Evolutionary conservation across 2,888 invertebrate genomes (phyloP).

Genomic region (Capitulum mitella): DNA sequence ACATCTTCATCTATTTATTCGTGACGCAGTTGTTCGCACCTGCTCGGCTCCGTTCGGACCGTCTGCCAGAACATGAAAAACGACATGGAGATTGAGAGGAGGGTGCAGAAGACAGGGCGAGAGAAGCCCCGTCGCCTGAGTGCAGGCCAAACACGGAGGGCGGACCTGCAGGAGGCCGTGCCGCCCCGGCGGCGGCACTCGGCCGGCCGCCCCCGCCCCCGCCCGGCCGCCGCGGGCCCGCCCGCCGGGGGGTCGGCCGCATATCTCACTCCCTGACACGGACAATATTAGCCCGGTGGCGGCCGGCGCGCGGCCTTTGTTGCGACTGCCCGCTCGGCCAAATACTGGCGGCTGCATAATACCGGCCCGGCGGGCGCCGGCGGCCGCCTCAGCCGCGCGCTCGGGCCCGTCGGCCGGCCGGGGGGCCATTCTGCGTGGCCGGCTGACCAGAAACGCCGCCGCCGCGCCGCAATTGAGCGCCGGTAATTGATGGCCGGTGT

Average conservation of each 20-base stretch:
- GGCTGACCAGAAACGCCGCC: background rate
- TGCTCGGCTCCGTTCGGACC: too few relatives aligned
- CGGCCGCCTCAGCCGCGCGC: background rate
- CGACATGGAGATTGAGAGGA: too few relatives aligned
- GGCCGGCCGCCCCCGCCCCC: background rate
- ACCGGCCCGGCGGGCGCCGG: background rate
- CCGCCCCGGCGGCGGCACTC: too few relatives aligned
- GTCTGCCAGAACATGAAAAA: too few relatives aligned
- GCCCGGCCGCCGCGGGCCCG: background rate
- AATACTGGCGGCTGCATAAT: background rate
- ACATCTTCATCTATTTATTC: too few relatives aligned
- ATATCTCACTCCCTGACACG: background rate
- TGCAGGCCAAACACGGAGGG: too few relatives aligned
- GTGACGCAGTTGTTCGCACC: too few relatives aligned
- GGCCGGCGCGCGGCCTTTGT: background rate
- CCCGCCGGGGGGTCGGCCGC: background rate
- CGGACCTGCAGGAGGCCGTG: too few relatives aligned
- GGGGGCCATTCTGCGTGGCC: background rate
- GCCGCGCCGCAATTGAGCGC: background rate
- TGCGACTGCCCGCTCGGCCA: background rate
- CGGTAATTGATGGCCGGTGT: constrained; percentile 1
- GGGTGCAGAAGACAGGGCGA: too few relatives aligned
- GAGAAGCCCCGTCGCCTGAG: too few relatives aligned
- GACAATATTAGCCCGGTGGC: background rate
- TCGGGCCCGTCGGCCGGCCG: background rate